phyloP scores from a whole-genome alignment of 1,140 invertebrate species.

The Drosophila ohnishii region DNA sequence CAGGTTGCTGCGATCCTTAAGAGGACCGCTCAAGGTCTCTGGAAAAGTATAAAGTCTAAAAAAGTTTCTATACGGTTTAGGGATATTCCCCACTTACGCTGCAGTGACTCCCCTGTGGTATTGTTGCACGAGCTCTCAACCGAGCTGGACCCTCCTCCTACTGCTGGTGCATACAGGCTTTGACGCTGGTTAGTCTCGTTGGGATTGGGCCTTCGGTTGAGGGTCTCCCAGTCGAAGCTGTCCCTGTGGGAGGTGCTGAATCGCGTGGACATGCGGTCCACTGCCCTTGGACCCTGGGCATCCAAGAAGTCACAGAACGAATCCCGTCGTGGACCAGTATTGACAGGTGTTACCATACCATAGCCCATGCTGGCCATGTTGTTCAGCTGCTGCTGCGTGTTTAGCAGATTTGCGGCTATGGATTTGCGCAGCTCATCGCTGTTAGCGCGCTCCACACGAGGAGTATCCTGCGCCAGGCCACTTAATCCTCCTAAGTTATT shows the following conservation, averaged over 20 bases:
- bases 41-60: not conserved
- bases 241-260: slow-evolving; percentile 55
- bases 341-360: not conserved
- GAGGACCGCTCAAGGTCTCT: slow-evolving; percentile 62
- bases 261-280: slow-evolving; percentile 70
- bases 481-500: slow-evolving; percentile 38
- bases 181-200: slow-evolving; percentile 39
- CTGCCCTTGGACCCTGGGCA: slow-evolving; percentile 41
- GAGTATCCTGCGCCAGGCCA: slow-evolving; percentile 16
- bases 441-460: slow-evolving; percentile 28
- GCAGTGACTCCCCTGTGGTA: slow-evolving; percentile 46
- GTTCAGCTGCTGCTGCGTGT: slow-evolving; percentile 36
- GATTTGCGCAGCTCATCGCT: slow-evolving; percentile 67
- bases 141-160: slow-evolving; percentile 17
- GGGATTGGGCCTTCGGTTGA: slow-evolving; percentile 37
- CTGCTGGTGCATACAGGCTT: slow-evolving; percentile 21
- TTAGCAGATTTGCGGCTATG: slow-evolving; percentile 46
- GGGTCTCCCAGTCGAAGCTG: slow-evolving; percentile 77
- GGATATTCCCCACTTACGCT: slow-evolving; percentile 36
- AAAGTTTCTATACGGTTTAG: not conserved
- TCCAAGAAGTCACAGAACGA: slow-evolving; percentile 81
- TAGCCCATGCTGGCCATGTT: slow-evolving; percentile 25
- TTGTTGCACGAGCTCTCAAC: slow-evolving; percentile 31
- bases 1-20: slow-evolving; percentile 71
- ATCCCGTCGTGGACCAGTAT: slow-evolving; percentile 49